Percentiles rank a stretch among this genome's conserved stretches.
Evolutionary conservation across 2,113 vertebrate genomes (phyloP).

Genomic region (Hemicordylus capensis): DNA sequence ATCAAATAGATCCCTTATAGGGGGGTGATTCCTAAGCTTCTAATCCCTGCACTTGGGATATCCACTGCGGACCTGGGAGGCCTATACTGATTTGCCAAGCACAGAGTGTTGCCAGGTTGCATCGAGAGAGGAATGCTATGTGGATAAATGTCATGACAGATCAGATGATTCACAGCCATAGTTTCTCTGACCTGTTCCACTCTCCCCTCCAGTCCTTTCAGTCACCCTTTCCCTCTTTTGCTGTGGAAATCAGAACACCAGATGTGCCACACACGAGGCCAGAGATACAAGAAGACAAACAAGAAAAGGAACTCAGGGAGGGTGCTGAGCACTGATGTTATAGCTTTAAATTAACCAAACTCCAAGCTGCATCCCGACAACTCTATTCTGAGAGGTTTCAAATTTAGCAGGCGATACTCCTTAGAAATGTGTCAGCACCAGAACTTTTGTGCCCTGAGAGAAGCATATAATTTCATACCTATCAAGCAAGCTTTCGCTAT

Average conservation of each 20-base stretch:
- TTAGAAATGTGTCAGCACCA: no score
- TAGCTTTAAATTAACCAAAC: neutral
- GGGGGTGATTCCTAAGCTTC: no score
- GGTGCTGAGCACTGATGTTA: neutral
- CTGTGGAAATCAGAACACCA: neutral
- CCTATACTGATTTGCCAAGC: neutral
- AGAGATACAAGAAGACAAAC: no score
- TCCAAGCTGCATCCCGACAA: neutral
- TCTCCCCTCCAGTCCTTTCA: no score
- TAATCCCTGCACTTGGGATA: no score
- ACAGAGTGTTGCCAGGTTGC: neutral
- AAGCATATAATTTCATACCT: constrained; percentile 58
- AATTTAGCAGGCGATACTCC: neutral
- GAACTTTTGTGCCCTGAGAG: constrained; percentile 24
- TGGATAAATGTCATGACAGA: neutral
- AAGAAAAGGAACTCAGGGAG: no score
- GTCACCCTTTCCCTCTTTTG: neutral
- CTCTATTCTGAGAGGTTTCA: neutral
- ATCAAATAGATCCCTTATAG: no score
- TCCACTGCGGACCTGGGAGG: neutral
- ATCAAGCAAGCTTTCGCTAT: constrained; percentile 20
- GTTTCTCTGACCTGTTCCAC: neutral
- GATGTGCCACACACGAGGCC: neutral
- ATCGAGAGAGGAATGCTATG: neutral
- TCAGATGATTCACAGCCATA: neutral